Percentiles rank a stretch among this genome's conserved stretches.
phyloP scores from a whole-genome alignment of 2,888 invertebrate genomes.

The Archips xylosteana region DNA sequence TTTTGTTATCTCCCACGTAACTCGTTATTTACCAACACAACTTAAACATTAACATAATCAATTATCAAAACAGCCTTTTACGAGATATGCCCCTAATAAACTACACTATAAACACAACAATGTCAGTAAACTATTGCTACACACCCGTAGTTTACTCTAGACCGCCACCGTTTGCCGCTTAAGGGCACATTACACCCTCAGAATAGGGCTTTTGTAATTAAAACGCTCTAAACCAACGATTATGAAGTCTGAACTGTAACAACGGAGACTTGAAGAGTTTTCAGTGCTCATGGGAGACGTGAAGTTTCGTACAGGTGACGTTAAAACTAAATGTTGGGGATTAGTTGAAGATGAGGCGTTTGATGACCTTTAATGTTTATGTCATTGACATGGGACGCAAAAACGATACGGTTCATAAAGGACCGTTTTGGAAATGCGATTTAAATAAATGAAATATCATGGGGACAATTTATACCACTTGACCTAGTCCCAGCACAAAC shows the following conservation, averaged over 20 bases:
- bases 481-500: no score
- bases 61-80: constrained; percentile 47
- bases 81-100: constrained; percentile 41
- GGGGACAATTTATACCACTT: no score
- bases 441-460: no score
- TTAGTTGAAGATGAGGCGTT: constrained; percentile 3
- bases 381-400: background rate
- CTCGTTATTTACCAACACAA: constrained; percentile 7
- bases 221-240: constrained; percentile 81
- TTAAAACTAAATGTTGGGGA: constrained; percentile 29
- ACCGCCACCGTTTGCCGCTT: constrained; percentile 63
- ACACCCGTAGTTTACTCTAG: constrained; percentile 43
- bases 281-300: constrained; percentile 34
- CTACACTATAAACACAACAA: constrained; percentile 64
- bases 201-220: constrained; percentile 80
- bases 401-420: no score
- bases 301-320: constrained; percentile 34
- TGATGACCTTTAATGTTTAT: background rate
- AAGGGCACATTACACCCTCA: constrained; percentile 78
- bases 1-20: background rate
- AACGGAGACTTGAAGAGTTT: constrained; percentile 41
- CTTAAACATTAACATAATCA: constrained; percentile 39
- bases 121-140: constrained; percentile 46
- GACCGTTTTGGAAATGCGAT: no score
- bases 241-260: constrained; percentile 50